These are phyloP conservation scores for Spea hammondii DNA, from an alignment of 2,797 vertebrate genomes.

Conservation along the genomic window DNA sequence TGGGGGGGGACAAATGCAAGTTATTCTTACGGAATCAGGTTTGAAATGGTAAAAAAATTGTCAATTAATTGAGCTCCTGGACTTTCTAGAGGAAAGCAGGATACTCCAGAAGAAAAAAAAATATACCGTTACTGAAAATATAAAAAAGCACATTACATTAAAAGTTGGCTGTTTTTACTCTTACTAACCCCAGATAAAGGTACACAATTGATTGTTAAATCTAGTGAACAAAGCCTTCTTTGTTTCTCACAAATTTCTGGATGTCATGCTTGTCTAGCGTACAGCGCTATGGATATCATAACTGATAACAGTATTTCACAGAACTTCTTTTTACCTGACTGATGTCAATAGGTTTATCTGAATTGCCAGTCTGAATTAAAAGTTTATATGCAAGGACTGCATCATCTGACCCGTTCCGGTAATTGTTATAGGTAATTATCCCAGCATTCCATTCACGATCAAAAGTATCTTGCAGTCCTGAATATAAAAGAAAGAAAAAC, in stretches of 20 bases:
- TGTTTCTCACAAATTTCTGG: no score
- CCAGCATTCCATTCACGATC: constrained; percentile 91
- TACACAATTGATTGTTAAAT: no score
- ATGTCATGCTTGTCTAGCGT: no score
- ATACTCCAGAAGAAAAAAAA: constrained; percentile 24
- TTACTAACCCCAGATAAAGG: neutral
- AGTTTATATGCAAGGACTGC: constrained; percentile 94
- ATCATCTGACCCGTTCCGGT: constrained; percentile 90
- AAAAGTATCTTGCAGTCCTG: constrained; percentile 93
- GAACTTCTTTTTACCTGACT: constrained; percentile 75
- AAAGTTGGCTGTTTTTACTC: neutral
- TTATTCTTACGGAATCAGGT: neutral
- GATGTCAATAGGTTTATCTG: constrained; percentile 88
- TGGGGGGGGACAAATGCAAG: neutral
- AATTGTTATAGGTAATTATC: constrained; percentile 83
- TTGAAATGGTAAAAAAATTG: neutral
- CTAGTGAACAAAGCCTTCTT: no score
- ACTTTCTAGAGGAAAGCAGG: constrained; percentile 20
- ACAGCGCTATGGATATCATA: no score
- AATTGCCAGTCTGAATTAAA: constrained; percentile 89
- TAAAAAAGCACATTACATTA: neutral
- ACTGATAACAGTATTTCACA: no score
- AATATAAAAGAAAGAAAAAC: constrained; percentile 50
- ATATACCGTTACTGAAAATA: constrained; percentile 5
- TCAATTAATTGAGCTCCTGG: neutral